Percentiles rank a stretch among this genome's conserved stretches.
Evolutionary conservation across 2,113 vertebrate genomes (phyloP).

Genomic region (Sarotherodon lohbergeri): DNA sequence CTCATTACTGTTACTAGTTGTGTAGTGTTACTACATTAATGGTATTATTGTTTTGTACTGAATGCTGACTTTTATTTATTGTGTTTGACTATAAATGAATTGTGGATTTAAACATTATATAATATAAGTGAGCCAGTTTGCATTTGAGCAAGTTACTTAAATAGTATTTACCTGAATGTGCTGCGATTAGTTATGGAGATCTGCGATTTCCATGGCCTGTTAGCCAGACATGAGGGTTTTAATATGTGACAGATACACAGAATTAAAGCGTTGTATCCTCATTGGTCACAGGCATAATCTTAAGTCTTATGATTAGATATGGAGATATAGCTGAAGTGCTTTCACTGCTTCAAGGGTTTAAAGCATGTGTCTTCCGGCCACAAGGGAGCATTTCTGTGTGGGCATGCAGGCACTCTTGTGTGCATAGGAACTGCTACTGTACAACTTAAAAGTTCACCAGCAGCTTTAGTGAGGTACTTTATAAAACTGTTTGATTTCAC

Average conservation of each 20-base stretch:
- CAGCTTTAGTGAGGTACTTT: background rate
- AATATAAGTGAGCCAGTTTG: constrained; percentile 9
- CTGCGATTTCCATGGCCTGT: constrained; percentile 34
- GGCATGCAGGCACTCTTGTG: background rate
- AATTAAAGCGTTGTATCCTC: constrained; percentile 56
- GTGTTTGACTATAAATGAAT: background rate
- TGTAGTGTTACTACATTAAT: background rate
- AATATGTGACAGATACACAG: constrained; percentile 55
- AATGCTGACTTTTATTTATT: background rate
- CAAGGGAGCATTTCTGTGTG: background rate
- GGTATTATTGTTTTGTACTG: background rate
- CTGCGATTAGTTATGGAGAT: constrained; percentile 42
- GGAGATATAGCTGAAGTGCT: constrained; percentile 59
- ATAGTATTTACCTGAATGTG: constrained; percentile 54
- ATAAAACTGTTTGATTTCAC: background rate
- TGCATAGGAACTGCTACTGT: background rate
- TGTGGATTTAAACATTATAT: constrained; percentile 6
- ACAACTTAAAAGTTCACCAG: constrained; percentile 30
- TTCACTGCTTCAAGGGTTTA: constrained; percentile 59
- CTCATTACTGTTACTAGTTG: background rate
- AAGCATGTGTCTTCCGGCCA: background rate
- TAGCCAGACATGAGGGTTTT: constrained; percentile 42
- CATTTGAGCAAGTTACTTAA: constrained; percentile 17
- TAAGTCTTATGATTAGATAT: constrained; percentile 61
- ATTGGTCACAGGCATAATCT: constrained; percentile 63